Percentiles rank a stretch among this genome's conserved stretches.
Evolutionary conservation across 1,140 invertebrate genomes (phyloP).

Genomic region (Tetragnatha versicolor): DNA sequence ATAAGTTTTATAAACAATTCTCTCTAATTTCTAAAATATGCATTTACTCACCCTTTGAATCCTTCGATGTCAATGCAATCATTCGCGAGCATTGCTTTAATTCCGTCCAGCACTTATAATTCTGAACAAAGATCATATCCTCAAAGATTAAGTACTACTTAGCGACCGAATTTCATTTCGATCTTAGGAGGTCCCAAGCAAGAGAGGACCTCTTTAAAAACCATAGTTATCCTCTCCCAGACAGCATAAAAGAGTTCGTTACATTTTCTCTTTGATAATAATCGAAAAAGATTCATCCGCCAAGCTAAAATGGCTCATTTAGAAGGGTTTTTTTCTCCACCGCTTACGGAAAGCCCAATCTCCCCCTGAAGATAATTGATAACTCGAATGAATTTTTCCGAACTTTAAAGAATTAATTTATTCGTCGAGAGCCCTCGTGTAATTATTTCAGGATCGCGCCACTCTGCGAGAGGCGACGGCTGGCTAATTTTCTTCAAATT

Average conservation of each 20-base stretch:
- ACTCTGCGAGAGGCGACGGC: slow-evolving; percentile 1
- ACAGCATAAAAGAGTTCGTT: slow-evolving; percentile 18
- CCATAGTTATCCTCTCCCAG: too few species aligned
- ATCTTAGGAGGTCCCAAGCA: too few species aligned
- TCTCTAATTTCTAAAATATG: too few species aligned
- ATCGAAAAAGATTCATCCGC: slow-evolving; percentile 32
- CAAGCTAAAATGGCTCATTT: slow-evolving; percentile 6
- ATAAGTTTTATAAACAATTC: too few species aligned
- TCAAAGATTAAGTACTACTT: too few species aligned
- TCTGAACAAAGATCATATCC: too few species aligned
- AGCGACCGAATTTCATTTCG: too few species aligned
- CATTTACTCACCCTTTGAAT: too few species aligned
- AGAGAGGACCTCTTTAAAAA: too few species aligned
- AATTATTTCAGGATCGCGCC: slow-evolving; percentile 39
- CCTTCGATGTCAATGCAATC: too few species aligned
- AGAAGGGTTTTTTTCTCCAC: slow-evolving; percentile 25
- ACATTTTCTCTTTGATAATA: slow-evolving; percentile 21
- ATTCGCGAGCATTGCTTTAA: too few species aligned
- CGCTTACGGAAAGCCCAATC: background rate
- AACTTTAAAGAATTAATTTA: slow-evolving; percentile 29
- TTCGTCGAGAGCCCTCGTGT: background rate
- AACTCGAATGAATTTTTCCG: slow-evolving; percentile 36
- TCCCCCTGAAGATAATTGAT: slow-evolving; percentile 29
- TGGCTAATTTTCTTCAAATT: slow-evolving; percentile 10
- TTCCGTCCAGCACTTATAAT: too few species aligned